A percentile compares a stretch with the other conserved stretches of the same genome.
Evolutionary conservation across 92 coral and sea anemone species (phyloP).

Genomic region (Scolanthus callimorphus): DNA sequence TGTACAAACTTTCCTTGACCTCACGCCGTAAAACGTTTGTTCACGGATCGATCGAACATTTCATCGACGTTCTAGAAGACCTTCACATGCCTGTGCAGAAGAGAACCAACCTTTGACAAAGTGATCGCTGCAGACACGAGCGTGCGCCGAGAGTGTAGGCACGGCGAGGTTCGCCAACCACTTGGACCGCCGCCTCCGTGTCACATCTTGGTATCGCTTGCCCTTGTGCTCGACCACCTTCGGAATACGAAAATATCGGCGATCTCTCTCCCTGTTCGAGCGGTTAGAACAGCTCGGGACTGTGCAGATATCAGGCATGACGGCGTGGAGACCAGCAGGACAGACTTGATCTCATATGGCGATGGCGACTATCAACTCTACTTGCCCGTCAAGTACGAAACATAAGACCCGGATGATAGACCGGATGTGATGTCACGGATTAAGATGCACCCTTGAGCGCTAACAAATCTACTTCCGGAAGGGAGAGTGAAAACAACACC

Average conservation of each 20-base stretch:
- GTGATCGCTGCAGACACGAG: constrained; percentile 46
- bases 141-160: constrained; percentile 4
- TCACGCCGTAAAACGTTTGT: too few species aligned
- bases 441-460: too few species aligned
- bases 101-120: constrained; percentile 22
- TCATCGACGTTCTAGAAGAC: too few species aligned
- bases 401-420: neutral
- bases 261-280: constrained; percentile 18
- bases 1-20: too few species aligned
- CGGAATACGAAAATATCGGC: constrained; percentile 17
- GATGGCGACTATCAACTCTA: neutral
- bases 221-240: constrained; percentile 9
- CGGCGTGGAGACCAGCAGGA: neutral
- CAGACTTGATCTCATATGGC: neutral
- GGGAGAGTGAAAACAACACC: too few species aligned
- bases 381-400: neutral
- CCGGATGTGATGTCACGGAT: neutral
- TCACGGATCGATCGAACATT: too few species aligned
- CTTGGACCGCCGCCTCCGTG: constrained; percentile 17
- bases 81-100: too few species aligned
- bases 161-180: constrained; percentile 30
- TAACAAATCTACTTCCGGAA: too few species aligned
- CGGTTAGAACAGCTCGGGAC: constrained; percentile 16
- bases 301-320: constrained; percentile 13
- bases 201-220: constrained; percentile 9